Conservation (phyloP, 2,888 invertebrate genomes). For the Drosophila basisetae region DNA sequence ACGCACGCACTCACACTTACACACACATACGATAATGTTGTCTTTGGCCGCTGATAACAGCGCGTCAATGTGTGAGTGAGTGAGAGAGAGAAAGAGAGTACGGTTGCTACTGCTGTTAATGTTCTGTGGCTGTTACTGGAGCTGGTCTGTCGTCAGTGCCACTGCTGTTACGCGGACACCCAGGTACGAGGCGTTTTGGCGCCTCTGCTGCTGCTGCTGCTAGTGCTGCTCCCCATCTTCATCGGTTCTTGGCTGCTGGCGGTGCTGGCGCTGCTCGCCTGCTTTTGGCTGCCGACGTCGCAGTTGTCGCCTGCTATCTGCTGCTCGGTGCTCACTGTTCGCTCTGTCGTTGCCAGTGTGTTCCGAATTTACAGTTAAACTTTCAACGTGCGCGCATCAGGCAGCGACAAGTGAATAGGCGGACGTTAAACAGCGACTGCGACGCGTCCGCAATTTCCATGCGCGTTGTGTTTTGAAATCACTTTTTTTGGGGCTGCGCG, state of each 20-base stretch:
- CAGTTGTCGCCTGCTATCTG: conserved; percentile 20
- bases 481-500: conserved; percentile 59
- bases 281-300: conserved; percentile 28
- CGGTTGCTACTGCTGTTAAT: conserved; percentile 44
- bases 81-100: conserved; percentile 9
- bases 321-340: conserved; percentile 33
- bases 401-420: conserved; percentile 69
- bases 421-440: conserved; percentile 59
- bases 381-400: conserved; percentile 74
- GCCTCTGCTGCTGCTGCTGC: conserved; percentile 45
- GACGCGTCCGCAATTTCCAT: conserved; percentile 63
- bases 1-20: background rate
- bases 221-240: conserved; percentile 25
- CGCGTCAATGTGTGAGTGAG: conserved; percentile 51
- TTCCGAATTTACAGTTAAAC: conserved; percentile 74
- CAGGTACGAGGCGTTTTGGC: conserved; percentile 61
- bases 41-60: conserved; percentile 65
- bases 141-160: conserved; percentile 6
- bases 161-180: conserved; percentile 44
- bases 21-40: conserved; percentile 23
- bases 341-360: conserved; percentile 43
- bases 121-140: conserved; percentile 19
- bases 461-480: conserved; percentile 52
- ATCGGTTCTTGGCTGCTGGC: conserved; percentile 34
- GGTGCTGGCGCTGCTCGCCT: conserved; percentile 47